Evolutionary conservation across 92 coral and sea anemone species (phyloP).

Genomic region (Phenganax marumi): DNA sequence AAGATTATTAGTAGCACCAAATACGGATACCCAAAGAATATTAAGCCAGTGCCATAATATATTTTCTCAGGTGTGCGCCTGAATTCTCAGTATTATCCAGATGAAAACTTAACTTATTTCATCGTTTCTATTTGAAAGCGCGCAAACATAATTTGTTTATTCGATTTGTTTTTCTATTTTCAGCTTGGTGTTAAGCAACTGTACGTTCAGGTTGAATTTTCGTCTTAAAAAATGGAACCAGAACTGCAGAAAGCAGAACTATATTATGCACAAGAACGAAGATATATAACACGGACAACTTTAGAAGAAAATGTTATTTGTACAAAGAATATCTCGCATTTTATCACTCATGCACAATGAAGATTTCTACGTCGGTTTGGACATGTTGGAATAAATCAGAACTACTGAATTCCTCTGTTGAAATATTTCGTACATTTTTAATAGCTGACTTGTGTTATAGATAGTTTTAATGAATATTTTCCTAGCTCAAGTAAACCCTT

Average conservation of each 20-base stretch:
- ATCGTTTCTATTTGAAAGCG: neutral
- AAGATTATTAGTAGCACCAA: conserved; percentile 85
- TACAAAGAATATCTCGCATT: neutral
- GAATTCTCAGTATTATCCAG: too few species aligned
- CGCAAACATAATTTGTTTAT: neutral
- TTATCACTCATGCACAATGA: conserved; percentile 10
- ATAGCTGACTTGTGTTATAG: neutral
- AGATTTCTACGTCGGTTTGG: neutral
- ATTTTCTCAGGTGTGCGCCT: conserved; percentile 81
- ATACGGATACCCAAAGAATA: conserved; percentile 93
- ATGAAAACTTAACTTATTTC: neutral
- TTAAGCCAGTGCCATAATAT: conserved; percentile 88
- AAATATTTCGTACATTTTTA: neutral
- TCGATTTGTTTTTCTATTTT: neutral
- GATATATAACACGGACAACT: neutral
- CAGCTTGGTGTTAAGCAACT: conserved; percentile 95
- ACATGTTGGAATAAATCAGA: neutral
- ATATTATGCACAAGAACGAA: neutral
- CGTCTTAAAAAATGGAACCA: conserved; percentile 54
- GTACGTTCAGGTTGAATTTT: conserved; percentile 89
- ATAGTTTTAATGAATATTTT: conserved; percentile 1
- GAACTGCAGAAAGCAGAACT: neutral
- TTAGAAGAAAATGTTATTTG: neutral
- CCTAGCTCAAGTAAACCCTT: neutral
- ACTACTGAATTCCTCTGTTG: neutral